phyloP scores from a whole-genome alignment of 2,113 vertebrate genomes.

The Callopanchax toddi region DNA sequence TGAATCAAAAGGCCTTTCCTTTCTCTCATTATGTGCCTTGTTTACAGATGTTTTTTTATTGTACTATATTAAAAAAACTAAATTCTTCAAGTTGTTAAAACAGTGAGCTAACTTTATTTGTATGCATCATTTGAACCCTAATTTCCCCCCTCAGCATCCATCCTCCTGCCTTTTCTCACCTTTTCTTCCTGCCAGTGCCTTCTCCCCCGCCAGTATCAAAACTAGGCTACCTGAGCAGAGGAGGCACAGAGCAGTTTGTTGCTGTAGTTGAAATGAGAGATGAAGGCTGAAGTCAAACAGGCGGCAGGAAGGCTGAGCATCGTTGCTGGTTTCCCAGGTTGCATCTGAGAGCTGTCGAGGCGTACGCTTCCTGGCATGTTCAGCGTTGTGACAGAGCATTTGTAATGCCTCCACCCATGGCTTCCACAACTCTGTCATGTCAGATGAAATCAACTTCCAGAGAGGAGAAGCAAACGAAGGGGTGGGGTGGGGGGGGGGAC shows the following conservation, averaged over 20 bases:
- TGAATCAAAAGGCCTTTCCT: slow-evolving; percentile 11
- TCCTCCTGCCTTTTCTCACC: background rate
- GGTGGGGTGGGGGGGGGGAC: slow-evolving; percentile 12
- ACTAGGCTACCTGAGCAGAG: slow-evolving; percentile 61
- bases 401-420: slow-evolving; percentile 64
- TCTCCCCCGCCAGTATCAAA: slow-evolving; percentile 42
- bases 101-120: slow-evolving; percentile 21
- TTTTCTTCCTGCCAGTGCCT: slow-evolving; percentile 18
- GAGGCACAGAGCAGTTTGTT: slow-evolving; percentile 42
- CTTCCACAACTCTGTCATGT: slow-evolving; percentile 59
- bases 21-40: slow-evolving; percentile 21
- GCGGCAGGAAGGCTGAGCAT: slow-evolving; percentile 42
- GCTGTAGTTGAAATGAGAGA: slow-evolving; percentile 52
- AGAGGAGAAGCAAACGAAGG: slow-evolving; percentile 41
- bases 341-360: slow-evolving; percentile 56
- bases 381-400: slow-evolving; percentile 58
- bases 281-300: slow-evolving; percentile 67
- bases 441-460: slow-evolving; percentile 63
- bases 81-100: background rate
- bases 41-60: slow-evolving; percentile 17
- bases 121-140: slow-evolving; percentile 28
- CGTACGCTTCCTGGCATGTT: slow-evolving; percentile 55
- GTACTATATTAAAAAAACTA: background rate
- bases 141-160: slow-evolving; percentile 28
- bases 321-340: slow-evolving; percentile 40